Percentiles rank a stretch among this genome's conserved stretches.
Conservation (phyloP, 2,797 vertebrate genomes). For the Oryzias dopingdopingensis region DNA sequence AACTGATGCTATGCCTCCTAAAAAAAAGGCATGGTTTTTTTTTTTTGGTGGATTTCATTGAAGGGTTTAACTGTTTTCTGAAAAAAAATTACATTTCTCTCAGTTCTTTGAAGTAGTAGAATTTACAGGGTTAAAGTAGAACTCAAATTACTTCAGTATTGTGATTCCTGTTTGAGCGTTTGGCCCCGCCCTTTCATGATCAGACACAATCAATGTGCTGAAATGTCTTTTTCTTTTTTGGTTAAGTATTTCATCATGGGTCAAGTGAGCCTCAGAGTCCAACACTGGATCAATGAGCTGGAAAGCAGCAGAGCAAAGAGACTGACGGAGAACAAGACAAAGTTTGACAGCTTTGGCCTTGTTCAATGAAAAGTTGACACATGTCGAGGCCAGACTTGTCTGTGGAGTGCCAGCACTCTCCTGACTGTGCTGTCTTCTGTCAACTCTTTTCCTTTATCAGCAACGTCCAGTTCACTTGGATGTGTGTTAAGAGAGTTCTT, state of each 20-base stretch:
- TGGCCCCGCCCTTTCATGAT: too few relatives aligned
- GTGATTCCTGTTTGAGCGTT: too few relatives aligned
- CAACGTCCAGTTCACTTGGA: constrained; percentile 4
- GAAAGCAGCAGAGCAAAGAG: constrained; percentile 26
- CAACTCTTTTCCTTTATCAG: constrained; percentile 3
- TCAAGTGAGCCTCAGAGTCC: constrained; percentile 25
- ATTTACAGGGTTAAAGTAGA: too few relatives aligned
- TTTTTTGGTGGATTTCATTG: too few relatives aligned
- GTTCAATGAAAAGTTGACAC: constrained; percentile 27
- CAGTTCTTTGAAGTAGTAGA: too few relatives aligned
- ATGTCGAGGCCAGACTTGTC: constrained; percentile 9
- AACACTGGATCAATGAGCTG: constrained; percentile 21
- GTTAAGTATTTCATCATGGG: constrained; percentile 31
- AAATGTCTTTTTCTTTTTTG: constrained; percentile 22
- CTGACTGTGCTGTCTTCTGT: constrained; percentile 3
- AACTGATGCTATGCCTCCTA: too few relatives aligned
- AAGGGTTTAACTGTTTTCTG: too few relatives aligned
- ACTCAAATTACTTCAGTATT: too few relatives aligned
- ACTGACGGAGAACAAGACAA: constrained; percentile 21
- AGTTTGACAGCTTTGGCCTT: constrained; percentile 39
- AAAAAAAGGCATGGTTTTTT: too few relatives aligned
- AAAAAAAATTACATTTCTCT: too few relatives aligned
- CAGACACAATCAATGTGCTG: neutral
- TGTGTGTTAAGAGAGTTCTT: too few relatives aligned
- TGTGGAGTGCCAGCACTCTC: constrained; percentile 4